Percentiles rank a stretch among this genome's conserved stretches.
phyloP scores from a whole-genome alignment of 2,113 vertebrate species.

The Mionectes macconnelli region DNA sequence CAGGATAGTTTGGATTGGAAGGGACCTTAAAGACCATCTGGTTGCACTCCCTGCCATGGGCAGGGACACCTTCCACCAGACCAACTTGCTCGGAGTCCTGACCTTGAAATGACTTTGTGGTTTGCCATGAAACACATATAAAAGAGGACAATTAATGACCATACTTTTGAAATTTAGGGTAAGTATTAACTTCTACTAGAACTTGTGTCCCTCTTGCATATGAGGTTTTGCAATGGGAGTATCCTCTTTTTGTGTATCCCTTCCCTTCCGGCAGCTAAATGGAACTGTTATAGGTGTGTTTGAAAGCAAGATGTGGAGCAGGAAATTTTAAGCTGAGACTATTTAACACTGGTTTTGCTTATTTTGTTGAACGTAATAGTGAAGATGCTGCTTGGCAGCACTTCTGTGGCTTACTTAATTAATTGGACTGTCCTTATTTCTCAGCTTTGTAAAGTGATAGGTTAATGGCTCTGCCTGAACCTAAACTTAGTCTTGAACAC shows the following conservation, averaged over 20 bases:
- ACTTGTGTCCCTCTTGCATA: background rate
- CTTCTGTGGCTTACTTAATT: background rate
- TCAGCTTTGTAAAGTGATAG: background rate
- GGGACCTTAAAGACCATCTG: background rate
- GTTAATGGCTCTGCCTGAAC: background rate
- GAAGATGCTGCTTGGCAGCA: background rate
- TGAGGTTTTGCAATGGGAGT: background rate
- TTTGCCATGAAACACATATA: fast-evolving
- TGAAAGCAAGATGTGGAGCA: background rate
- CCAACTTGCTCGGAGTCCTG: background rate
- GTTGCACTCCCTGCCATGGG: background rate
- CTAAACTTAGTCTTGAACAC: background rate
- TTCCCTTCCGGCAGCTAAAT: background rate
- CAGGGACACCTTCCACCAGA: background rate
- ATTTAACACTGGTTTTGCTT: background rate
- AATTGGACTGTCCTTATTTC: background rate
- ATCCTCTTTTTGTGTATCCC: background rate
- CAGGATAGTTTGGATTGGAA: background rate
- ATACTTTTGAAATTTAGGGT: background rate
- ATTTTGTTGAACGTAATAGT: background rate
- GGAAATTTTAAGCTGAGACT: background rate
- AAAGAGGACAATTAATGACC: background rate
- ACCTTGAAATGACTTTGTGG: background rate
- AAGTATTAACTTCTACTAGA: background rate
- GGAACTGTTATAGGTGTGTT: background rate